These are phyloP conservation scores for Scaptomyza reducta DNA, from an alignment of 2,888 invertebrate genomes.

Conservation along the genomic window DNA sequence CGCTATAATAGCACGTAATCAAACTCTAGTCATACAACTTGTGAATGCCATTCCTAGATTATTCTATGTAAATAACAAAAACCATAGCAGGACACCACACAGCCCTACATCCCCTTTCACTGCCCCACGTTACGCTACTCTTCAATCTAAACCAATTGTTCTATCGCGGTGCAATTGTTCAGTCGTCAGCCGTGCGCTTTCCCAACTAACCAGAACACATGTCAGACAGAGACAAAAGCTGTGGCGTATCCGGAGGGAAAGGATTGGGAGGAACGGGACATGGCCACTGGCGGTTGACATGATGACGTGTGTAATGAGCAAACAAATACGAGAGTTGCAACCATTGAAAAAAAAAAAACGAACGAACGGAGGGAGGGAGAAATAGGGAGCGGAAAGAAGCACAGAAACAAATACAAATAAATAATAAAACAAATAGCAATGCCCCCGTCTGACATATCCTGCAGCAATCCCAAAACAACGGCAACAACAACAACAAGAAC, in stretches of 20 bases:
- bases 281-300: constrained; percentile 73
- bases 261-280: constrained; percentile 30
- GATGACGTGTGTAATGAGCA: constrained; percentile 78
- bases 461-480: constrained; percentile 54
- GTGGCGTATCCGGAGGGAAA: neutral
- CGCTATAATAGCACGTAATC: constrained; percentile 26
- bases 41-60: constrained; percentile 7
- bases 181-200: constrained; percentile 18
- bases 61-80: constrained; percentile 18
- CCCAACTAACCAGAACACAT: constrained; percentile 38
- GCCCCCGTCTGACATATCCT: constrained; percentile 61
- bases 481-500: constrained; percentile 29
- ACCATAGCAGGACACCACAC: neutral
- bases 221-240: constrained; percentile 26
- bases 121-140: constrained; percentile 35
- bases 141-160: constrained; percentile 66
- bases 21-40: constrained; percentile 8
- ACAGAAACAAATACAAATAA: constrained; percentile 59
- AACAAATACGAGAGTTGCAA: constrained; percentile 69
- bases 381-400: neutral
- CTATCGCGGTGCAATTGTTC: constrained; percentile 54
- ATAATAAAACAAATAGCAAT: constrained; percentile 68
- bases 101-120: neutral
- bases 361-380: neutral
- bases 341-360: constrained; percentile 7